Percentiles rank a stretch among this genome's conserved stretches.
These are phyloP conservation scores for Cyclophora punctaria DNA, from an alignment of 2,888 invertebrate genomes.

Conservation along the genomic window DNA sequence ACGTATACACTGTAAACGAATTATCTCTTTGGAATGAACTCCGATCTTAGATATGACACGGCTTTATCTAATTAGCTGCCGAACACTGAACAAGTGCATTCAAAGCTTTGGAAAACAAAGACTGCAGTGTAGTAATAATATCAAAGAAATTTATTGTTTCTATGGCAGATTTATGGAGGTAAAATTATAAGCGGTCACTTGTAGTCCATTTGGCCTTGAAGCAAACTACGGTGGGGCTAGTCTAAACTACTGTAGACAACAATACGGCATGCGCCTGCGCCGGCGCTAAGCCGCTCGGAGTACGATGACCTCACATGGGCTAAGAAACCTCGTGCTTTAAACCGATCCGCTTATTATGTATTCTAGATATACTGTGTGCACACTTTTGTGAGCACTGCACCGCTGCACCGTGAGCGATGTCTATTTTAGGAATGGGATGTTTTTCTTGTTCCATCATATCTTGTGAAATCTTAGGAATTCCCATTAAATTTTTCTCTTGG, in stretches of 20 bases:
- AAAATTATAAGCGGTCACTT: constrained; percentile 8
- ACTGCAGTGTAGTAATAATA: too few species aligned
- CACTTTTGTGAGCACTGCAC: constrained; percentile 20
- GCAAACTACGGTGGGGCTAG: constrained; percentile 32
- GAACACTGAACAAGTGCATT: background rate
- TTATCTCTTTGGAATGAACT: constrained; percentile 7
- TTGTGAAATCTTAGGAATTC: constrained; percentile 7
- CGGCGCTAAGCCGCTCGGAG: constrained; percentile 52
- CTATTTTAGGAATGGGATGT: constrained; percentile 18
- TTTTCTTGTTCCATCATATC: constrained; percentile 13
- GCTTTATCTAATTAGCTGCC: constrained; percentile 1
- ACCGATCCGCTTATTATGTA: constrained; percentile 67
- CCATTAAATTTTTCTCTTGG: constrained; percentile 7
- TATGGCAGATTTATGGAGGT: background rate
- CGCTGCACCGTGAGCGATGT: constrained; percentile 18
- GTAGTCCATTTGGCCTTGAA: constrained; percentile 41
- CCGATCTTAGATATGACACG: constrained; percentile 6
- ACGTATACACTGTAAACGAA: constrained; percentile 10
- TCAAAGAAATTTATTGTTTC: background rate
- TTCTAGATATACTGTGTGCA: constrained; percentile 45
- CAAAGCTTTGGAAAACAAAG: too few species aligned
- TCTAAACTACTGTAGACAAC: constrained; percentile 52
- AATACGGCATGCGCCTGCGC: constrained; percentile 50
- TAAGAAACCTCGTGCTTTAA: constrained; percentile 66
- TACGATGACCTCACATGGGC: constrained; percentile 58